phyloP scores from a whole-genome alignment of 2,797 vertebrate genomes.

The Schizothorax lantsangensis region DNA sequence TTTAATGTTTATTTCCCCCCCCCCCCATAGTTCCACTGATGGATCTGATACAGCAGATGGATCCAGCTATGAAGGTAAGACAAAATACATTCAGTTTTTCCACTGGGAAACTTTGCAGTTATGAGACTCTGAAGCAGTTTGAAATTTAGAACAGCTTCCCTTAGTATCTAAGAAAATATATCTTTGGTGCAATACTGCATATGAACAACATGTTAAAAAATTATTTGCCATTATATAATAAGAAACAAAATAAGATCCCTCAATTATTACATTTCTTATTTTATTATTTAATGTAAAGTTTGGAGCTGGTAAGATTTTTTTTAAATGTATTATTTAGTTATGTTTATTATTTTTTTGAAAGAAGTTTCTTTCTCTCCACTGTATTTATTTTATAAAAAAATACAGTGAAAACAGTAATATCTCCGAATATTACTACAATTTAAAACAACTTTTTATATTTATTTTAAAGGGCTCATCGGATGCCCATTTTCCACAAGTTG shows the following conservation, averaged over 20 bases:
- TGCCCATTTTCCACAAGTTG: too few species aligned
- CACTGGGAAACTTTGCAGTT: not conserved
- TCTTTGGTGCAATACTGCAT: not conserved
- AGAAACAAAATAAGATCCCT: not conserved
- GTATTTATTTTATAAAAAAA: too few species aligned
- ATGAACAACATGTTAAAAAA: not conserved
- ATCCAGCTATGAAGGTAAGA: constrained; percentile 57
- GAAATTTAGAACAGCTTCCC: not conserved
- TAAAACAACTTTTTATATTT: too few species aligned
- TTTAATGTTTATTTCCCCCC: not conserved
- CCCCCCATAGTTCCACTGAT: constrained; percentile 38
- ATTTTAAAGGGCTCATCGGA: too few species aligned
- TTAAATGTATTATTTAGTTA: too few species aligned
- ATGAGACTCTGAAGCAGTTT: not conserved
- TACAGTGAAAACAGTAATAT: too few species aligned
- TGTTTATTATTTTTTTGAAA: too few species aligned
- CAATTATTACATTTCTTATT: not conserved
- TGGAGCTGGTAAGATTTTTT: too few species aligned
- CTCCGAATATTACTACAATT: too few species aligned
- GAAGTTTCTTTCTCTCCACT: too few species aligned
- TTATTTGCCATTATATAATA: not conserved
- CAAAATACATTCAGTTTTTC: not conserved
- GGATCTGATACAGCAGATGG: constrained; percentile 47
- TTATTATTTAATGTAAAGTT: too few species aligned
- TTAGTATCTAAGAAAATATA: not conserved